Evolutionary conservation across 1,140 invertebrate species (phyloP), one percentile per base, ranked within the genome.

Genomic region (Macrocentrus cingulum): DNA sequence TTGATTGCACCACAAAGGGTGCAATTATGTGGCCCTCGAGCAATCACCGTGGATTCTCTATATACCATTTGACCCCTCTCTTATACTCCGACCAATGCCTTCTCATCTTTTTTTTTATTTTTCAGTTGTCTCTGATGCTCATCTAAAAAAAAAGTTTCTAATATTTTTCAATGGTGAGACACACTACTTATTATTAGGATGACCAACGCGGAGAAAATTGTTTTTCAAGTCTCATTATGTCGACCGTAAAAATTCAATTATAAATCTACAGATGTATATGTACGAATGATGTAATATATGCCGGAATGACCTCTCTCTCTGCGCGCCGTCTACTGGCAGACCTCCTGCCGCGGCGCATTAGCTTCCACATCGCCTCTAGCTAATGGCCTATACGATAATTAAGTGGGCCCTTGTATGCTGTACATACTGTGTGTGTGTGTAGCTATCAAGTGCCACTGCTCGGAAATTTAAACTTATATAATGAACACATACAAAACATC

Each of bases 1-100:
- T 71, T 80, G 78, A 80, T 80, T 80, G 78, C 78, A 77, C 76
- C 78, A 79, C 76, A 79, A 80, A 80, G 76, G 77, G 74, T 77
- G 75, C 78, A 80, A 79, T 80, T 80, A 80, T 79, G 78, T 73
- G 76, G 76, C 76, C 76, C 78, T 80, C 74, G 72, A 77, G 76
- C 78, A 80, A 80, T 80, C 78, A 80, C 75, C 75, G 72, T 72
- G 75, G 73, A 80, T 80, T 80, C 77, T 80, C 70, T 70, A 72
- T 34, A 11, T 67, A 66, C 71, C 67, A 72, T 76, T 76, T 76
- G 73, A 76, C 76, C 74, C 75, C 70, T 62, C 65, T 34, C 42
- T n/a, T n/a, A n/a, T n/a, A n/a, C n/a, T n/a, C n/a, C n/a, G n/a
- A n/a, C 37, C 49, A 48, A 49, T 37, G 9, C 44, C 53, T 41